Evolutionary conservation across 2,113 vertebrate genomes (phyloP).

Genomic region (Buteo buteo): DNA sequence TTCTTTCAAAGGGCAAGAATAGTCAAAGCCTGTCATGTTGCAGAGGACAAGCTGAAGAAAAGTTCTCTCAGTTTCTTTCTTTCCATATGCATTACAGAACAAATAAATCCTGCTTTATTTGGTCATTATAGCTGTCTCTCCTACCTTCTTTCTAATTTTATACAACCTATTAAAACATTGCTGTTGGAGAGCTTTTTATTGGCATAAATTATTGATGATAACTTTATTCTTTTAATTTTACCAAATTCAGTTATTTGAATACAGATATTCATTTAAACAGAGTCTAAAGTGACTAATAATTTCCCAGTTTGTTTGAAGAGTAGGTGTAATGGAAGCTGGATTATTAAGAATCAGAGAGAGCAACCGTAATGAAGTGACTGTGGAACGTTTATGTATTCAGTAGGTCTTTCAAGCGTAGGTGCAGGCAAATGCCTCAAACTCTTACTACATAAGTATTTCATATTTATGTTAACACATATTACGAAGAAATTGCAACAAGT

Average conservation of each 20-base stretch:
- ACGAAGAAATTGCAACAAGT: background rate
- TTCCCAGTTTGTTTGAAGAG: background rate
- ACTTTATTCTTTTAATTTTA: background rate
- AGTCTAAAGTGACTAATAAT: background rate
- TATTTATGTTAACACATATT: background rate
- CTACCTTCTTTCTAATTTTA: background rate
- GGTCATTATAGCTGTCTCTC: background rate
- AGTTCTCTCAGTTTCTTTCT: background rate
- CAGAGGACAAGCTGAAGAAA: background rate
- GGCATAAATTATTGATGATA: background rate
- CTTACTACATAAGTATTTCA: background rate
- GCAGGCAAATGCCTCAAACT: background rate
- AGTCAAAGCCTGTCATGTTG: background rate
- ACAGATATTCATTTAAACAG: background rate
- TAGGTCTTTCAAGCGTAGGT: background rate
- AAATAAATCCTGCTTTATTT: background rate
- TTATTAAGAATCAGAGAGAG: background rate
- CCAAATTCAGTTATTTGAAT: background rate
- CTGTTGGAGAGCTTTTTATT: background rate
- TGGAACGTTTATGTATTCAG: background rate
- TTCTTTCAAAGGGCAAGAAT: background rate
- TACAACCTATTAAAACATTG: background rate
- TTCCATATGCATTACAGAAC: background rate
- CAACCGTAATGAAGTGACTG: background rate
- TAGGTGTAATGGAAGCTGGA: background rate